Conservation (phyloP, 2,797 vertebrate species). For the Chromis chromis region DNA sequence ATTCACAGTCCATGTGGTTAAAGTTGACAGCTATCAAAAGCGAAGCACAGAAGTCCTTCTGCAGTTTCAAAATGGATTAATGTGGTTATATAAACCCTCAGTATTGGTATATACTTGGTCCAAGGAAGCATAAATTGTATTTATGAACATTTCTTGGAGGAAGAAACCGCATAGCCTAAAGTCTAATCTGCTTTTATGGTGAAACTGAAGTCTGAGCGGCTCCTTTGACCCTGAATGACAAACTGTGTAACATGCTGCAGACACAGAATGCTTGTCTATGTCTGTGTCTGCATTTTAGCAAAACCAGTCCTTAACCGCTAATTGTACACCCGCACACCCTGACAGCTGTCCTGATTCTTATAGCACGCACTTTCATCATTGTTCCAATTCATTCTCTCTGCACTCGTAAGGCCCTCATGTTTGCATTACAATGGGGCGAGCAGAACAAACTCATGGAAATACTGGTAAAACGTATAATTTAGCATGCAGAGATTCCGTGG, state of each 20-base stretch:
- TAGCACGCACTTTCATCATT: slow-evolving; percentile 66
- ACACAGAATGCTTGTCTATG: slow-evolving; percentile 8
- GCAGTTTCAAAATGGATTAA: slow-evolving; percentile 1
- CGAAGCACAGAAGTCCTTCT: not conserved
- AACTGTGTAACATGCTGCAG: slow-evolving; percentile 27
- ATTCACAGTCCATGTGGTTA: slow-evolving; percentile 2
- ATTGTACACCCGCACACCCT: slow-evolving; percentile 40
- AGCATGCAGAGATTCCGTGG: slow-evolving; percentile 23
- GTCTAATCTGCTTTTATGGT: slow-evolving; percentile 29
- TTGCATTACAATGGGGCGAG: slow-evolving; percentile 72
- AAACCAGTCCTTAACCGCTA: slow-evolving; percentile 32
- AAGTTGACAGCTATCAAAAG: slow-evolving; percentile 1
- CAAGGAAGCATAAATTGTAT: slow-evolving; percentile 12
- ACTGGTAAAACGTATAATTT: slow-evolving; percentile 51
- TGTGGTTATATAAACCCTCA: not conserved
- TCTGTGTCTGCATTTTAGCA: slow-evolving; percentile 27
- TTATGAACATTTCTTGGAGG: slow-evolving; percentile 19
- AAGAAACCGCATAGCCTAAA: slow-evolving; percentile 16
- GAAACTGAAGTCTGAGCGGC: slow-evolving; percentile 21
- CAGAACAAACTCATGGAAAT: slow-evolving; percentile 51
- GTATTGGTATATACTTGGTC: slow-evolving; percentile 1
- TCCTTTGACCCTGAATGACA: slow-evolving; percentile 34
- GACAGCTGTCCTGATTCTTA: slow-evolving; percentile 69
- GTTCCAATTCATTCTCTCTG: slow-evolving; percentile 62
- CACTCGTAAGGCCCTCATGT: slow-evolving; percentile 52